Evolutionary conservation across 1,140 invertebrate species (phyloP).

Genomic region (Sweltsa coloradensis): DNA sequence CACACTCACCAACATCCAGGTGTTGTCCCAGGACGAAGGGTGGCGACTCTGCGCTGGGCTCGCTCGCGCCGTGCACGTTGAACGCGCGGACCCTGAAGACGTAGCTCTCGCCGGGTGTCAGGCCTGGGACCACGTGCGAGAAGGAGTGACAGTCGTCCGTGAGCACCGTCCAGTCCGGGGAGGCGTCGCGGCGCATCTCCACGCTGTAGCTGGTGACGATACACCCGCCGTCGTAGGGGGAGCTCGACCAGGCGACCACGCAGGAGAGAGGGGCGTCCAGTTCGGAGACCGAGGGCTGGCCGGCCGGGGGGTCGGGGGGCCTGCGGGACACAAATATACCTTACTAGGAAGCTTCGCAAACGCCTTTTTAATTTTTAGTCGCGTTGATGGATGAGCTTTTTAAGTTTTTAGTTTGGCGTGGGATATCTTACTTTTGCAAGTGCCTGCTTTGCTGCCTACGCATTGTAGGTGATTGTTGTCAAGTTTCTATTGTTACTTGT

Average conservation of each 20-base stretch:
- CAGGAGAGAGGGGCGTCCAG: no score
- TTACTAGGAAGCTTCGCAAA: no score
- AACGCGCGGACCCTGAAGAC: slow-evolving; percentile 62
- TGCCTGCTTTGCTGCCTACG: no score
- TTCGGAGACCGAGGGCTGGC: slow-evolving; percentile 46
- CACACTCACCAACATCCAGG: no score
- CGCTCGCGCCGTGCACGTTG: slow-evolving; percentile 65
- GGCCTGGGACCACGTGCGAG: slow-evolving; percentile 41
- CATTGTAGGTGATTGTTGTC: no score
- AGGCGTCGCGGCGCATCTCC: slow-evolving; percentile 49
- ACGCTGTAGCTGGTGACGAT: slow-evolving; percentile 70
- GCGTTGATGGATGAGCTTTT: no score
- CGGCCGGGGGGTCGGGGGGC: slow-evolving; percentile 62
- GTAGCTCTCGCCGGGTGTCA: slow-evolving; percentile 44
- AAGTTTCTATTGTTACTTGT: no score
- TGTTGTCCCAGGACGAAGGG: neutral
- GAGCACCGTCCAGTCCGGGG: slow-evolving; percentile 41
- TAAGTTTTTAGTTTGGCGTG: no score
- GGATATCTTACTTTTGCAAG: no score
- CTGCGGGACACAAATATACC: slow-evolving; percentile 29
- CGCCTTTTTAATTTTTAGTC: no score
- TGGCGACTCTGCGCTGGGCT: slow-evolving; percentile 45
- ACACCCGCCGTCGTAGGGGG: slow-evolving; percentile 73
- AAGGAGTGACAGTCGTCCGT: slow-evolving; percentile 48
- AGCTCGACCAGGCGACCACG: slow-evolving; percentile 65